Conservation (phyloP, 2,888 invertebrate genomes). For the Cloeon dipterum region DNA sequence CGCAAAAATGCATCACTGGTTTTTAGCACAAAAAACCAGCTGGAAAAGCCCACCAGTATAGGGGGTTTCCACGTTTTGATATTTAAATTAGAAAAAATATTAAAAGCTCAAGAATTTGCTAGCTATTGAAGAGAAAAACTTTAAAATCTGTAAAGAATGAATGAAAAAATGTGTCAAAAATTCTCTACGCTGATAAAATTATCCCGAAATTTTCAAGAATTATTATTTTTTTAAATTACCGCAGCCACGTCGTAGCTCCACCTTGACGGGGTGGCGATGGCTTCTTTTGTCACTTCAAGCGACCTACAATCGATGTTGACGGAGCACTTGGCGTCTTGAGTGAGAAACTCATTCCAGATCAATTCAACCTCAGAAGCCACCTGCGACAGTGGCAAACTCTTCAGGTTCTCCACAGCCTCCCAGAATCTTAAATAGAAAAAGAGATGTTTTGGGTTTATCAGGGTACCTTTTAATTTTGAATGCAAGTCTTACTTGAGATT, state of each 20-base stretch:
- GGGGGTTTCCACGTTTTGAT: no score
- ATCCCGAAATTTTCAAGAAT: no score
- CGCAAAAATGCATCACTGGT: no score
- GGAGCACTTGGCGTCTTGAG: constrained; percentile 82
- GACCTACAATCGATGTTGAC: constrained; percentile 93
- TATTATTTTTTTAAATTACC: constrained; percentile 38
- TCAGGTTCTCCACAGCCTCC: constrained; percentile 83
- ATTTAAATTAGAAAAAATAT: no score
- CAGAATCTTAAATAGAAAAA: constrained; percentile 46
- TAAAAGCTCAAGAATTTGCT: no score
- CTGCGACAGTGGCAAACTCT: constrained; percentile 65
- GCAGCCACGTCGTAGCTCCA: constrained; percentile 96
- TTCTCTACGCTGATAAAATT: no score
- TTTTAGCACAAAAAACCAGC: no score
- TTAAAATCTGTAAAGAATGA: no score
- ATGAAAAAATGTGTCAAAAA: no score
- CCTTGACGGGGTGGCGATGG: constrained; percentile 61
- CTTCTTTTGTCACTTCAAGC: constrained; percentile 59
- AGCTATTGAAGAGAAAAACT: no score
- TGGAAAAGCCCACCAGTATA: no score
- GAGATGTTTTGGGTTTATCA: neutral
- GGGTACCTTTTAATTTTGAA: neutral
- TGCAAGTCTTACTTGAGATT: constrained; percentile 62
- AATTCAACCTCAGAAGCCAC: constrained; percentile 61
- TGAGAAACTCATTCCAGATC: constrained; percentile 84